phyloP scores from a whole-genome alignment of 92 coral and sea anemone genomes.

The Bergia sp. region DNA sequence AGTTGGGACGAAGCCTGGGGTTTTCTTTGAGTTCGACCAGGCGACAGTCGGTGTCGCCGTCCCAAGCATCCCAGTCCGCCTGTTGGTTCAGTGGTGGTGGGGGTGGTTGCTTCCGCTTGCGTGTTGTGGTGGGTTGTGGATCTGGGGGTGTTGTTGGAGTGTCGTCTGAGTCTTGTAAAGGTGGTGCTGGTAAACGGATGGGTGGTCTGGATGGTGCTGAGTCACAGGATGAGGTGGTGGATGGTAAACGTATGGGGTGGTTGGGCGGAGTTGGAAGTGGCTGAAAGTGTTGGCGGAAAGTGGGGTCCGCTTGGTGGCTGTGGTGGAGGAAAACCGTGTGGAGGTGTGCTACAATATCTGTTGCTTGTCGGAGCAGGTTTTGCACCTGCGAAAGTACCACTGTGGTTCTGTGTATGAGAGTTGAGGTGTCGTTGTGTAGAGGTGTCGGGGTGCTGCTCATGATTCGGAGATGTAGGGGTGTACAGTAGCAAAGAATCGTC shows the following conservation, averaged over 20 bases:
- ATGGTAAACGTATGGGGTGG: constrained; percentile 4
- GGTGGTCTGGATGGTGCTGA: constrained; percentile 17
- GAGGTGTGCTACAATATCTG: not conserved
- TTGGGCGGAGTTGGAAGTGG: constrained; percentile 5
- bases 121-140: constrained; percentile 15
- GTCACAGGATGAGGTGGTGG: constrained; percentile 17
- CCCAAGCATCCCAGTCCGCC: constrained; percentile 1
- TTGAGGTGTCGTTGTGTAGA: not conserved
- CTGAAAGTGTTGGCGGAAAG: not conserved
- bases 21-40: too few species aligned
- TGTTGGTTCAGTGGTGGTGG: constrained; percentile 11
- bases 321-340: too few species aligned
- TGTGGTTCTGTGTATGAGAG: not conserved
- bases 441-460: not conserved
- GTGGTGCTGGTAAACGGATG: constrained; percentile 7
- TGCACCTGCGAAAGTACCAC: not conserved
- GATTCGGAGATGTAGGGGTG: not conserved
- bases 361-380: not conserved
- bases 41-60: not conserved
- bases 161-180: not conserved
- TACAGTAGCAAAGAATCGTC: not conserved
- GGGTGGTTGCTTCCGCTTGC: constrained; percentile 16
- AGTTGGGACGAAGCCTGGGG: too few species aligned
- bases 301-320: too few species aligned
- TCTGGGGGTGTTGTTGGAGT: not conserved